Percentiles rank a stretch among this genome's conserved stretches.
phyloP scores from a whole-genome alignment of 37 sponge, comb jelly and placozoan genomes.

The Aphrocallistes beatrix region DNA sequence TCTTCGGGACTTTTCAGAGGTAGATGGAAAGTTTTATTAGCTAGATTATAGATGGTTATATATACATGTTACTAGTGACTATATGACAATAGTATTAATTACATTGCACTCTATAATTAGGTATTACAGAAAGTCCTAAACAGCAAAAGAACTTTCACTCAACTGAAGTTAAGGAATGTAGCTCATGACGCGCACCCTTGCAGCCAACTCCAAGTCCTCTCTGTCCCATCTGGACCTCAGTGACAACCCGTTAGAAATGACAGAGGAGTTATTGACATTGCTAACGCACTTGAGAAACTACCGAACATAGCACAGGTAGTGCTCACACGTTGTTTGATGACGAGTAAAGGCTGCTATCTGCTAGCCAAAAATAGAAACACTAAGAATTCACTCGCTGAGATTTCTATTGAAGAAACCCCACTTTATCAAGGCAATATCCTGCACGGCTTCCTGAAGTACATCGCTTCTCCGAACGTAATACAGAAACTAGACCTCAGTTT shows the following conservation, averaged over 20 bases:
- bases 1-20: no score
- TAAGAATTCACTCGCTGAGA: not conserved
- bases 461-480: not conserved
- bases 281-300: not conserved
- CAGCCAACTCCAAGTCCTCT: not conserved
- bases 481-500: not conserved
- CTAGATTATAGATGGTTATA: no score
- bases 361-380: not conserved
- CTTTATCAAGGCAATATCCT: not conserved
- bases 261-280: not conserved
- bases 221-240: not conserved
- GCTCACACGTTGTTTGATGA: not conserved
- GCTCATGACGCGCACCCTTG: not conserved
- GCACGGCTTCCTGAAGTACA: slow-evolving; percentile 5
- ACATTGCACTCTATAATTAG: no score
- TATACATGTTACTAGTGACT: no score
- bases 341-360: not conserved
- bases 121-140: not conserved
- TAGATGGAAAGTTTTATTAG: no score
- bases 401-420: not conserved
- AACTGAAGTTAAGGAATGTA: not conserved
- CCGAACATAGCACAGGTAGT: not conserved
- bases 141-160: not conserved
- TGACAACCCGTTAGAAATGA: not conserved
- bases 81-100: no score